Evolutionary conservation across 2,888 invertebrate species (phyloP), one percentile per base, ranked within the genome.

Genomic region (Megamerina dolium): DNA sequence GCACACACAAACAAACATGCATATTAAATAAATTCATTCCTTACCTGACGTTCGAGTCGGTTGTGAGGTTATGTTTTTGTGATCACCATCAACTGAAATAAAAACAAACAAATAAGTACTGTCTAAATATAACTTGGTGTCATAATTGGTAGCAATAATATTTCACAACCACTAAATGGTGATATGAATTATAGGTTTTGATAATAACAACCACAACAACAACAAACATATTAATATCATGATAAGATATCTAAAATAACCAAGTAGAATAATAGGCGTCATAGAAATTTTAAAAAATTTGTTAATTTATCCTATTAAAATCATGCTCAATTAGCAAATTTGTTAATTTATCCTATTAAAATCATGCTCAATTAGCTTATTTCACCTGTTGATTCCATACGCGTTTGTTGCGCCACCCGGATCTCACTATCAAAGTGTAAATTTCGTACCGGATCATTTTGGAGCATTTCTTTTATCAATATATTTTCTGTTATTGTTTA

Each of bases 401-500:
- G 54, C 2, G 55, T 42, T 44, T 59, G 60, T 51, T 70, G 70
- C 5, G 63, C 68, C 9, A 67, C 62, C 9, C 70, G 64, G 40
- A 71, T 64, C 53, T 69, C 68, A 47, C 63, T 69, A 20, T 70
- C 70, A 37, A 59, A 68, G 43, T 70, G 70, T 19, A 71, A 52
- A 51, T 60, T 68, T 23, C 63, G 58, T 23, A 67, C 66, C 8
- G 70, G 59, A 56, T 70, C 59, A 49, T 64, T 63, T 60, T 71
- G 67, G 32, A 70, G 55, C 70, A 70, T 70, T 41, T 45, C 48
- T 13, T 27, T 26, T n/a, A n/a, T n/a, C n/a, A n/a, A n/a, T n/a
- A n/a, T n/a, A n/a, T n/a, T n/a, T 12, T n/a, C 30, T 5, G n/a
- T n/a, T n/a, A n/a, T n/a, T 9, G 23, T 30, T 17, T 12, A 8